phyloP scores from a whole-genome alignment of 2,797 vertebrate genomes.

The Notamacropus eugenii region DNA sequence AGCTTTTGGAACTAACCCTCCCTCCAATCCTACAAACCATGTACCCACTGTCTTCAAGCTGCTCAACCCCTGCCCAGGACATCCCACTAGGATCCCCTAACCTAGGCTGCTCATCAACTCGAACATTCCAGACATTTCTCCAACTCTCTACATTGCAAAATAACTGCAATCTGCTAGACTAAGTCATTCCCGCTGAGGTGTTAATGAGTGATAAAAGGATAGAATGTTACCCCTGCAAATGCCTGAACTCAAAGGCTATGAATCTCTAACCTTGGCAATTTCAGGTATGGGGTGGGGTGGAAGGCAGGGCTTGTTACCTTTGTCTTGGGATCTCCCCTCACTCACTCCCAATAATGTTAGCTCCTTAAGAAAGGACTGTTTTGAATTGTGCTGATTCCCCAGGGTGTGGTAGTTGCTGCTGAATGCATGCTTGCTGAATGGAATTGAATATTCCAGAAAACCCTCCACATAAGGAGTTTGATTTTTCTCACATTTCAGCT shows the following conservation, averaged over 20 bases:
- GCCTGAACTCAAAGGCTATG: not conserved
- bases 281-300: not conserved
- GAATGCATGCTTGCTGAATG: not conserved
- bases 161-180: not conserved
- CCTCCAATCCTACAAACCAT: not conserved
- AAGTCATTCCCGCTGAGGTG: not conserved
- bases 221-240: not conserved
- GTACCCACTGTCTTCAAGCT: not conserved
- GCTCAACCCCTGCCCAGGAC: not conserved
- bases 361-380: not conserved
- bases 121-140: not conserved
- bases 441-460: not conserved
- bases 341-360: not conserved
- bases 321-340: not conserved
- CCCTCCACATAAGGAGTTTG: not conserved
- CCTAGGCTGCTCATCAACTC: not conserved
- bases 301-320: not conserved
- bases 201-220: not conserved
- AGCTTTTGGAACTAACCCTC: not conserved
- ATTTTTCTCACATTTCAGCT: not conserved
- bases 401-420: not conserved
- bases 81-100: not conserved
- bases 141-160: not conserved
- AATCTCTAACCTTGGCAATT: not conserved
- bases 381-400: not conserved